Conservation (phyloP, 2,797 vertebrate species). For the Eulemur coronatus region DNA sequence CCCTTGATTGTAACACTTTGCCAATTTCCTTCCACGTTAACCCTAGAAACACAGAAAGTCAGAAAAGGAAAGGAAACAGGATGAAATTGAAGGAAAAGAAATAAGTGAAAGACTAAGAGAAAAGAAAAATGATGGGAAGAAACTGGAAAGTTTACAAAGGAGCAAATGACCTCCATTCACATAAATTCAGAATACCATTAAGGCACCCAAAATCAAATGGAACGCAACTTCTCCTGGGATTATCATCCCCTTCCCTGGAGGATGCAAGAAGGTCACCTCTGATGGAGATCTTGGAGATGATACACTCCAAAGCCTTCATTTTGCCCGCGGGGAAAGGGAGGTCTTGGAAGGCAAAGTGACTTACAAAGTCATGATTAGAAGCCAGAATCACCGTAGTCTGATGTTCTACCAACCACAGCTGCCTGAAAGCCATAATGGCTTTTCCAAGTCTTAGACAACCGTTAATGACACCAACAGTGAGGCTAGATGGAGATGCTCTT, state of each 20-base stretch:
- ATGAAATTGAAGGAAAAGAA: neutral
- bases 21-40: neutral
- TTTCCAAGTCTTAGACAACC: neutral
- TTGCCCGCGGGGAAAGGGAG: neutral
- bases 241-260: neutral
- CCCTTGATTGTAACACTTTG: neutral
- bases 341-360: neutral
- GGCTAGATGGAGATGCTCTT: neutral
- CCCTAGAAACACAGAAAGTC: neutral
- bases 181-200: neutral
- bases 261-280: neutral
- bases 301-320: neutral
- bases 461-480: neutral
- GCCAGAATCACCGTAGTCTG: neutral
- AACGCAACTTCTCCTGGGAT: neutral
- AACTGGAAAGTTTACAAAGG: neutral
- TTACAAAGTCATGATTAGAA: neutral
- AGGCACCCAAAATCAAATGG: rapidly evolving
- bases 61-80: neutral
- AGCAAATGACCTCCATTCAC: too few species aligned
- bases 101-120: neutral
- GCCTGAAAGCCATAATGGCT: neutral
- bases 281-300: neutral
- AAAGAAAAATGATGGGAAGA: neutral
- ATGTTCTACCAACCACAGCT: neutral